Conservation (phyloP, 2,888 invertebrate species). For the Pardosa pseudoannulata region DNA sequence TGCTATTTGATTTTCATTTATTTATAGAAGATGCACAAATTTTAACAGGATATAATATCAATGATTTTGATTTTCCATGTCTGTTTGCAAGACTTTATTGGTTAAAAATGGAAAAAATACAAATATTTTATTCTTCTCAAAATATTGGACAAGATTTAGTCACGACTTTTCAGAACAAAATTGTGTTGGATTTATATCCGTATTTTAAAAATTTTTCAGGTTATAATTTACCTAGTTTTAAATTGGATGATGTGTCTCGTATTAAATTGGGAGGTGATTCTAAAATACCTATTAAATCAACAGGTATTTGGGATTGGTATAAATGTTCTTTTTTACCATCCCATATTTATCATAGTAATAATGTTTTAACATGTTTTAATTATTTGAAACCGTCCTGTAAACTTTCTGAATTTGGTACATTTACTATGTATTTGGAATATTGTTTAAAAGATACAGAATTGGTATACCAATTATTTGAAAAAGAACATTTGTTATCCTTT, state of each 20-base stretch:
- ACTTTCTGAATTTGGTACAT: conserved; percentile 28
- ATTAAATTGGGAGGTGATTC: not conserved
- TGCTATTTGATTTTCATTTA: conserved; percentile 24
- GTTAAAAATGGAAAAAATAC: not conserved
- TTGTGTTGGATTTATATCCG: conserved; percentile 23
- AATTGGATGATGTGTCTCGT: conserved; percentile 41
- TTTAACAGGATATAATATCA: conserved; percentile 41
- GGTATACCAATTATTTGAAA: conserved; percentile 10
- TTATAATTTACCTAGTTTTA: too few species aligned
- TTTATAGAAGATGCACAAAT: conserved; percentile 20
- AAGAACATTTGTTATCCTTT: conserved; percentile 22
- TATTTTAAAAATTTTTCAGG: conserved; percentile 29
- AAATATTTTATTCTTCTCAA: not conserved
- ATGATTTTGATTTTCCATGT: conserved; percentile 37
- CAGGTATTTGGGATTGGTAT: conserved; percentile 38
- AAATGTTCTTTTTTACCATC: not conserved
- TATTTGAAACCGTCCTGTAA: conserved; percentile 5
- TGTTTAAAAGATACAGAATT: conserved; percentile 28
- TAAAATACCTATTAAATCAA: conserved; percentile 31
- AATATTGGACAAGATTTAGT: not conserved
- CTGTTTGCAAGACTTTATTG: not conserved
- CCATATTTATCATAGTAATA: not conserved
- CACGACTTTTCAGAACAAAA: conserved; percentile 23
- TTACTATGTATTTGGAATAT: conserved; percentile 21
- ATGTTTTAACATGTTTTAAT: not conserved